Evolutionary conservation across 2,888 invertebrate species (phyloP).

Genomic region (Synergus japonicus): DNA sequence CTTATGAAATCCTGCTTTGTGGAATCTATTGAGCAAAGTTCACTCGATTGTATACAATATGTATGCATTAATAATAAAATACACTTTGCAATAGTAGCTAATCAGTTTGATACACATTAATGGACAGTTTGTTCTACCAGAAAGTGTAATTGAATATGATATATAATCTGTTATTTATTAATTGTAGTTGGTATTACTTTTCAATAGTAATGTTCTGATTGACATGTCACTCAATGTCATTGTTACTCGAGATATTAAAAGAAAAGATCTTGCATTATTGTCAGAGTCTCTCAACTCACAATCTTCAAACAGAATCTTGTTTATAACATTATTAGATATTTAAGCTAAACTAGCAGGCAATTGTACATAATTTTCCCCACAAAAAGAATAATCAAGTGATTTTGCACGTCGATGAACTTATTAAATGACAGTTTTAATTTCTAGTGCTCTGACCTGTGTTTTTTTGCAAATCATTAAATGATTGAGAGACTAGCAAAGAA

Average conservation of each 20-base stretch:
- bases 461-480: too few relatives aligned
- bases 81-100: background rate
- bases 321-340: background rate
- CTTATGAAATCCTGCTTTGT: background rate
- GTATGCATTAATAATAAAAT: background rate
- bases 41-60: background rate
- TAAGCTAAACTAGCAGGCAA: background rate
- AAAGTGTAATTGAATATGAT: background rate
- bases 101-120: slow-evolving; percentile 7
- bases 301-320: background rate
- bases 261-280: too few relatives aligned
- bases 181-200: background rate
- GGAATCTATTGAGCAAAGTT: background rate
- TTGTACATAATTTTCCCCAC: background rate
- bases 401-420: too few relatives aligned
- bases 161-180: background rate
- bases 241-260: background rate
- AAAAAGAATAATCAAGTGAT: background rate
- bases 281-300: background rate
- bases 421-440: background rate
- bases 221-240: background rate
- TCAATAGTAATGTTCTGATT: background rate
- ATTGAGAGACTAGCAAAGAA: too few relatives aligned
- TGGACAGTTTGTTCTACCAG: background rate
- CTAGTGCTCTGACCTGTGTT: background rate